Conservation (phyloP, 2,888 invertebrate species). For the Microplitis manilae region DNA sequence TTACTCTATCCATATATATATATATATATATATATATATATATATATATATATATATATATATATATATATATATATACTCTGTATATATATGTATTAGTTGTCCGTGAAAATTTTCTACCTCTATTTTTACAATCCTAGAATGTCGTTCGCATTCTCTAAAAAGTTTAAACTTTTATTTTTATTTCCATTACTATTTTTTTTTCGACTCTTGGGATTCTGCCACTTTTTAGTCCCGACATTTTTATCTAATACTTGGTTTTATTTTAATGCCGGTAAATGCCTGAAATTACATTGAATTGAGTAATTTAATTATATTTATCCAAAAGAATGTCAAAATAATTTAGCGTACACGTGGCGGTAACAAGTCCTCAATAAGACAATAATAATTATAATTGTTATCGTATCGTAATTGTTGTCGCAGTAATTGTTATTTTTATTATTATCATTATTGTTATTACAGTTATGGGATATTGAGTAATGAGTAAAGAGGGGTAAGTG, state of each 20-base stretch:
- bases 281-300: not conserved
- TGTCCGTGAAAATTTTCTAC: slow-evolving; percentile 32
- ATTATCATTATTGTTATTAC: not conserved
- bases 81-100: not conserved
- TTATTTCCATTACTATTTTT: not conserved
- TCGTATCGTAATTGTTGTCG: not conserved
- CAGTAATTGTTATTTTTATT: not conserved
- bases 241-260: not conserved
- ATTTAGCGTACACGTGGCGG: not conserved
- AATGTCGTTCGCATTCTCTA: slow-evolving; percentile 28
- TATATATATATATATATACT: not conserved
- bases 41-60: not conserved
- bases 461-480: not conserved
- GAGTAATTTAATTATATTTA: not conserved
- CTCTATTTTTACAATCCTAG: slow-evolving; percentile 22
- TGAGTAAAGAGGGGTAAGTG: slow-evolving; percentile 48
- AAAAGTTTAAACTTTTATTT: slow-evolving; percentile 13
- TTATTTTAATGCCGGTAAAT: not conserved
- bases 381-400: not conserved
- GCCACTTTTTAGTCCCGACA: not conserved
- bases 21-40: not conserved
- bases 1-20: not conserved
- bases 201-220: not conserved
- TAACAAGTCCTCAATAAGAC: not conserved
- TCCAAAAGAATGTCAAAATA: not conserved